phyloP scores from a whole-genome alignment of 1,140 invertebrate genomes.

The Formica selysi region DNA sequence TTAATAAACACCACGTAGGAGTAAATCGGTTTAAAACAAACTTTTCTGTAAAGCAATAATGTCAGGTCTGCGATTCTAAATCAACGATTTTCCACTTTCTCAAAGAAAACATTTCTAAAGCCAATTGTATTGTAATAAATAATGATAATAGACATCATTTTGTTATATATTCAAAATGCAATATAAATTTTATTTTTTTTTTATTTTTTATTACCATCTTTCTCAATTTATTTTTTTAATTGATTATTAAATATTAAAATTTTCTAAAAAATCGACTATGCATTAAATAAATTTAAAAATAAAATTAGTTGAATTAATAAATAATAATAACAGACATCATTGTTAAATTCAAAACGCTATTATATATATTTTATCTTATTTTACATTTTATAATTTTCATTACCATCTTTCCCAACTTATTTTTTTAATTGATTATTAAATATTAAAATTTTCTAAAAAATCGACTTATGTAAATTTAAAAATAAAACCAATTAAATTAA shows the following conservation, averaged over 20 bases:
- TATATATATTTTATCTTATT: neutral
- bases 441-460: neutral
- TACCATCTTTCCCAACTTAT: neutral
- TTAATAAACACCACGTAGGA: constrained; percentile 36
- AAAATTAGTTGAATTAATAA: no score
- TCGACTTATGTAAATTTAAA: neutral
- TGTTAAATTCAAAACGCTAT: neutral
- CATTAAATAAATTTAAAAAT: no score
- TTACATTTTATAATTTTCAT: neutral
- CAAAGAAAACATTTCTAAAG: neutral
- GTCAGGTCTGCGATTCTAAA: neutral
- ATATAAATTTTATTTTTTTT: neutral
- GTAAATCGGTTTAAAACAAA: constrained; percentile 22
- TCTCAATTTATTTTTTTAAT: neutral
- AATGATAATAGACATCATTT: neutral
- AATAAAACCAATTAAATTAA: neutral
- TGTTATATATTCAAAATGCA: neutral
- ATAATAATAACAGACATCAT: neutral
- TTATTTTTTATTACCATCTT: neutral
- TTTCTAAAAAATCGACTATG: no score
- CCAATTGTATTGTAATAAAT: neutral
- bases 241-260: neutral
- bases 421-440: neutral
- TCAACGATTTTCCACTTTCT: constrained; percentile 16
- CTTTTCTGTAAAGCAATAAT: neutral